These are phyloP conservation scores for Nyctibius grandis DNA, from an alignment of 2,797 vertebrate species.

Conservation along the genomic window DNA sequence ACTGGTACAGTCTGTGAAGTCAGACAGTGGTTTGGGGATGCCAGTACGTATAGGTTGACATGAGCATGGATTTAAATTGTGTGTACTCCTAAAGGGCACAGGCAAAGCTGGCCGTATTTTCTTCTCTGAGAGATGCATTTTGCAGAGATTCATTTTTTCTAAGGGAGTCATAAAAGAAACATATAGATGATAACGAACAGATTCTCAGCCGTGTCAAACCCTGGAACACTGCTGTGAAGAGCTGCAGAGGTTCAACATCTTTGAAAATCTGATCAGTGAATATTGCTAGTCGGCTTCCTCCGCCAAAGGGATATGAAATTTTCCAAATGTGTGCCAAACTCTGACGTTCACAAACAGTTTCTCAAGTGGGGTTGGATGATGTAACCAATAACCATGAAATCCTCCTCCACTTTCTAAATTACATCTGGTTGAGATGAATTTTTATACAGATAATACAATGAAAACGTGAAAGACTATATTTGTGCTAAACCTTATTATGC, in stretches of 20 bases:
- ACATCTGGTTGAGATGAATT: not conserved
- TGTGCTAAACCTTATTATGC: not conserved
- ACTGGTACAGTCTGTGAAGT: not conserved
- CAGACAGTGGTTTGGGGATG: not conserved
- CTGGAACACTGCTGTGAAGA: not conserved
- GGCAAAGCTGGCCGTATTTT: not conserved
- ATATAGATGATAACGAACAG: not conserved
- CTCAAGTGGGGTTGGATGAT: constrained; percentile 1
- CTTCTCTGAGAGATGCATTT: not conserved
- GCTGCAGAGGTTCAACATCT: not conserved
- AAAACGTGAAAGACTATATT: not conserved
- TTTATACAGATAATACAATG: not conserved
- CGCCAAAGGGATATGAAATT: not conserved
- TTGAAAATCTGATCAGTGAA: not conserved
- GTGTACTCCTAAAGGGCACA: not conserved
- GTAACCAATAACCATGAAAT: not conserved
- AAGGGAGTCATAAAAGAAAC: not conserved
- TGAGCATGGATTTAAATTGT: accelerated
- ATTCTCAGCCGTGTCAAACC: not conserved
- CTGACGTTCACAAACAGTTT: not conserved
- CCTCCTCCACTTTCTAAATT: not conserved
- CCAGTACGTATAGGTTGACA: accelerated
- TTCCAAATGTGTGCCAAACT: constrained; percentile 9
- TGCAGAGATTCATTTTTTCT: not conserved
- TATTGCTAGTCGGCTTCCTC: not conserved